Percentiles rank a stretch among this genome's conserved stretches.
Conservation (phyloP, 2,113 vertebrate genomes). For the Porphyrio hochstetteri region DNA sequence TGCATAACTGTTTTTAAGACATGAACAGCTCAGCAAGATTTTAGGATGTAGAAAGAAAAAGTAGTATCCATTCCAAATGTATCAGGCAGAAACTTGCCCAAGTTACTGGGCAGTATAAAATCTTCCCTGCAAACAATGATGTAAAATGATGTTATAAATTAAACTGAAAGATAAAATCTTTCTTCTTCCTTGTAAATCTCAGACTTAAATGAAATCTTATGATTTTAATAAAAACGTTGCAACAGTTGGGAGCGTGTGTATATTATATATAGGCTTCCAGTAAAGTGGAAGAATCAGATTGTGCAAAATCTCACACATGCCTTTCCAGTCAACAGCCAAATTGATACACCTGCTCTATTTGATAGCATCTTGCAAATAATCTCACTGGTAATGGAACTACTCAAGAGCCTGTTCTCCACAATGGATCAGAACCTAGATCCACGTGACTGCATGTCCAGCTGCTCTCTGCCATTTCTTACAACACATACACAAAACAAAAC, state of each 20-base stretch:
- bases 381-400: neutral
- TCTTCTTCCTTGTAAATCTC: neutral
- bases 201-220: neutral
- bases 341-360: neutral
- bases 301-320: neutral
- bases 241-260: neutral
- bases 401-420: neutral
- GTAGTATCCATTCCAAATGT: neutral
- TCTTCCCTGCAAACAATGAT: constrained; percentile 38
- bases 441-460: neutral
- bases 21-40: constrained; percentile 6
- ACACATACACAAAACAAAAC: neutral
- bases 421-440: neutral
- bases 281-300: neutral
- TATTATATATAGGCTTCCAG: neutral
- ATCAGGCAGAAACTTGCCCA: constrained; percentile 60
- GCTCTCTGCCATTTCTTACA: neutral
- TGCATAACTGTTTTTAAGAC: neutral
- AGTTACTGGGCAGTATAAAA: constrained; percentile 45
- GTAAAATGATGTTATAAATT: constrained; percentile 43
- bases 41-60: neutral
- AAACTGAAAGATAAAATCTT: constrained; percentile 47
- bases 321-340: neutral
- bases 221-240: neutral
- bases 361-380: neutral